Evolutionary conservation across 2,888 invertebrate genomes (phyloP), one percentile per base, ranked within the genome.

Genomic region (Spilarctia lutea): DNA sequence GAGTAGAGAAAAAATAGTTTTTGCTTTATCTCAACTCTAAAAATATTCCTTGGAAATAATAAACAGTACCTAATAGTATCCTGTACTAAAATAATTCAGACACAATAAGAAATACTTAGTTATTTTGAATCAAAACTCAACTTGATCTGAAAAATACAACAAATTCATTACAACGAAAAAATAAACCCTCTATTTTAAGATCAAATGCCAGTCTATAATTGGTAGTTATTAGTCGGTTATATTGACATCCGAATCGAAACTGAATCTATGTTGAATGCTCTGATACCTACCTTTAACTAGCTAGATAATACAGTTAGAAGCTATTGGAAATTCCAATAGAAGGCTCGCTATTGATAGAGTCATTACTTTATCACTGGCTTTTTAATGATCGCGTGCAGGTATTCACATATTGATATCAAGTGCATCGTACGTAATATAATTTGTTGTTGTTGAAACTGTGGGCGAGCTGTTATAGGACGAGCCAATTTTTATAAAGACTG

Each of bases 221-320:
- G 24, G 39, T 30, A 27, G 72, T 56, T 33, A 75, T 77, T 76
- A 73, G 74, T 63, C 71, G 75, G 16, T 65, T 45, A 67, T 77
- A 81, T 83, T 78, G 75, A 79, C 77, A 77, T 75, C 75, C 70
- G 72, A 76, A 65, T 78, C 81, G 74, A 75, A 77, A 77, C 75
- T 70, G 68, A 75, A 77, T 77, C 48, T 78, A 72, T 72, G 65
- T 69, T 48, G 71, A 74, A 72, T 75, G 69, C 68, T 77, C 52
- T 39, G 73, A 48, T n/a, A n/a, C n/a, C 81, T 83, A 69, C 76
- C 75, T 74, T 66, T 72, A 45, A 74, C 75, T 80, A 48, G n/a
- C 75, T 80, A 48, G n/a, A 6, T 52, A 27, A 68, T 73, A 77
- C 74, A 75, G 74, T 74, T 48, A 76, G 68, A 78, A n/a, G 48